phyloP scores from a whole-genome alignment of 2,797 vertebrate genomes.

The Manis pentadactyla region DNA sequence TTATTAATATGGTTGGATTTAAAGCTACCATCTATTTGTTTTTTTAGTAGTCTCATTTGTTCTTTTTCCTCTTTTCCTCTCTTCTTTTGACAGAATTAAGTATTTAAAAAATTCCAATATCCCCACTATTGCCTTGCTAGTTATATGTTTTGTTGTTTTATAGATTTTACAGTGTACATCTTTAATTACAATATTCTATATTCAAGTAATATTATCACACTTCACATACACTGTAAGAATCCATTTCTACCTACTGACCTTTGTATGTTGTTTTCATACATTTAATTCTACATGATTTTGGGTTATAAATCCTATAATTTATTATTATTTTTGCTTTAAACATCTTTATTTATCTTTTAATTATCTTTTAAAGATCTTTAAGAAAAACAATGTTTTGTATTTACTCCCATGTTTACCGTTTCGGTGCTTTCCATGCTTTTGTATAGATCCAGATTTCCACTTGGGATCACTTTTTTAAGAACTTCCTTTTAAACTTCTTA shows the following conservation, averaged over 20 bases:
- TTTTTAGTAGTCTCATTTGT: background rate
- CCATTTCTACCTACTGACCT: background rate
- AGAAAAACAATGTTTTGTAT: background rate
- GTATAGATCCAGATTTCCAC: background rate
- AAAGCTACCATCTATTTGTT: background rate
- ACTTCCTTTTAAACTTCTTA: background rate
- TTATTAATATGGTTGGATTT: background rate
- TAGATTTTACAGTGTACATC: background rate
- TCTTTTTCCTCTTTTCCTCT: background rate
- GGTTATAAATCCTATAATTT: background rate
- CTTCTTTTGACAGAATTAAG: background rate
- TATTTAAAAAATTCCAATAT: background rate
- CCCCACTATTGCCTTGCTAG: background rate
- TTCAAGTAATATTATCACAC: background rate
- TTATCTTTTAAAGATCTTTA: background rate
- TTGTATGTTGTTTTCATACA: background rate
- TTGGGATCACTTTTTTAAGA: background rate
- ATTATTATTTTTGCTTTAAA: background rate
- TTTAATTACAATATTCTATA: background rate
- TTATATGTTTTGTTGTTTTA: background rate
- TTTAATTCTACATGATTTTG: background rate
- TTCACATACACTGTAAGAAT: background rate
- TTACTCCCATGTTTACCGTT: background rate
- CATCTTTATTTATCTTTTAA: background rate
- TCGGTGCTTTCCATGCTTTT: background rate